A percentile compares a stretch with the other conserved stretches of the same genome.
Evolutionary conservation across 1,140 invertebrate species (phyloP).

Genomic region (Pogonomyrmex californicus): DNA sequence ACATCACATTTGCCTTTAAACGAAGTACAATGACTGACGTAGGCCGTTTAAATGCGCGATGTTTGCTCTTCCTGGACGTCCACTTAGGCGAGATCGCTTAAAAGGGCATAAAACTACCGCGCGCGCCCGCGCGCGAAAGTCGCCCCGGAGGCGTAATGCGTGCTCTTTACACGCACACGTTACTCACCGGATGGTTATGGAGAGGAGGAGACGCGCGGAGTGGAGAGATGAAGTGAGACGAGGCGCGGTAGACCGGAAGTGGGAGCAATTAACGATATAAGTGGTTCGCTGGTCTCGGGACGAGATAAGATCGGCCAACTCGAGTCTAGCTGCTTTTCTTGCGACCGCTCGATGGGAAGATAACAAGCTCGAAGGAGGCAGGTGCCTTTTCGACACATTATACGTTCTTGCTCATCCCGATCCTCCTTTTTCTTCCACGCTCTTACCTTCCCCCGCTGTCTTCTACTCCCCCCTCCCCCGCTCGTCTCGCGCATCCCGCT

Average conservation of each 20-base stretch:
- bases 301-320: constrained; percentile 81
- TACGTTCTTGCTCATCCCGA: constrained; percentile 79
- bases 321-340: constrained; percentile 79
- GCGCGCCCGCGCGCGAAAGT: constrained; percentile 52
- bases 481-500: not conserved
- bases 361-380: constrained; percentile 80
- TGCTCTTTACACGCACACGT: constrained; percentile 64
- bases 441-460: constrained; percentile 22
- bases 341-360: constrained; percentile 81
- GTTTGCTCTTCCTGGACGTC: constrained; percentile 49
- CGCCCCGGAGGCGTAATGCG: constrained; percentile 67
- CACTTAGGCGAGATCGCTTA: constrained; percentile 63
- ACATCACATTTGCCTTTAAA: not conserved
- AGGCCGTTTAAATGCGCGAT: constrained; percentile 47
- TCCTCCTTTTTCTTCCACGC: constrained; percentile 71
- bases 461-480: not conserved
- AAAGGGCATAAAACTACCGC: constrained; percentile 70
- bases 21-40: constrained; percentile 23
- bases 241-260: constrained; percentile 81
- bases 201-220: constrained; percentile 19
- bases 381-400: constrained; percentile 85
- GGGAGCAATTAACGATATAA: constrained; percentile 87
- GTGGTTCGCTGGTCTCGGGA: constrained; percentile 85
- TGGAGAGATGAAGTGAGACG: constrained; percentile 25
- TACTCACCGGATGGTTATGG: constrained; percentile 43